Evolutionary conservation across 1,140 invertebrate species (phyloP), one percentile per base, ranked within the genome.

Genomic region (Geopemphigus sp.): DNA sequence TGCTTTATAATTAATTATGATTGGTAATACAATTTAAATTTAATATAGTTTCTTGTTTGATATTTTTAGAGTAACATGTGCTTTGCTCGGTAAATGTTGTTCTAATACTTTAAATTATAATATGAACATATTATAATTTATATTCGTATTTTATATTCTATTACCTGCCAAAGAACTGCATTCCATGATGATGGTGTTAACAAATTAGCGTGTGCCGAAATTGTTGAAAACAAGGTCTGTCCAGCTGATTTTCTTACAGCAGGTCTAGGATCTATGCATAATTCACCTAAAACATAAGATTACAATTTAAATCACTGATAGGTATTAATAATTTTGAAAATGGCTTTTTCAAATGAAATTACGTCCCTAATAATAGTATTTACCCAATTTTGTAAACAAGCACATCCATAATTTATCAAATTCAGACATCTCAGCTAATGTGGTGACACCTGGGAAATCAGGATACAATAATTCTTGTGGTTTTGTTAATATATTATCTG

Each of bases 241-340:
- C 96, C 95, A 14, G 97, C 95, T n/a, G 96, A 98, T 87, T 99
- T 98, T 14, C 98, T 89, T 0, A 99, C 95, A 0, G 98, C 95
- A 0, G 97, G 97, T 53, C 98, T 89, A 24, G 92, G 87, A 87
- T 99, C 98, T 56, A 98, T 95, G 85, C 97, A 99, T 29, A 99
- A 86, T 84, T 98, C 94, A 54, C 94, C 92, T 91, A 74, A 19
- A 78, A 47, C 0, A 26, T 39, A 68, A 24, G 15, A 6, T 8
- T 50, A 50, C 15, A 32, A 39, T 39, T 39, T 8, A 39, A 3
- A 39, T 39, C 32, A 39, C 8, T 39, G 8, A 4, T 39, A 39
- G 8, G 32, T 39, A 39, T 4, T 39, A 39, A 39, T 8, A 8
- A 39, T 39, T 39, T 8, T 32, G 10, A 68, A n/a, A 68, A 50